Evolutionary conservation across 2,888 invertebrate genomes (phyloP), one percentile per base, ranked within the genome.

Genomic region (Folsomia candida): DNA sequence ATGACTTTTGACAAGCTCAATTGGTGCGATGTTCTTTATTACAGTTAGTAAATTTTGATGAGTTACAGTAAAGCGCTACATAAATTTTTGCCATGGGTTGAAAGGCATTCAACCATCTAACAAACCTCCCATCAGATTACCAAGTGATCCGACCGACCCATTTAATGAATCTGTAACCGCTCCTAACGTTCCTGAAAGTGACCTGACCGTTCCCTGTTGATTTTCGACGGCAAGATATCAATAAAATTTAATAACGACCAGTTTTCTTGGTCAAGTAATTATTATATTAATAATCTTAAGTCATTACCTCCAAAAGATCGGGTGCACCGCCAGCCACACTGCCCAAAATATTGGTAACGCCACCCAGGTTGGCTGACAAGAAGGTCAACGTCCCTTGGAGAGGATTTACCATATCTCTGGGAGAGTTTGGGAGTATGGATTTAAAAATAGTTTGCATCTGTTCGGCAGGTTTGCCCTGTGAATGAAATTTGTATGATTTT

Each of bases 121-220:
- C n/a, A 69, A 47, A 65, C 71, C 67, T 60, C 73, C 76, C 47
- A 76, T 70, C n/a, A 76, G 47, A 51, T 37, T 18, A 37, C 73
- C 75, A 29, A 75, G 57, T 20, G 70, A 68, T 4, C n/a, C 66
- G 9, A 69, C 24, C 29, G 67, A 66, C 51, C 77, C 78, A 74
- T 71, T 74, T 27, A 77, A 11, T 25, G 76, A 68, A 47, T 66
- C 67, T 29, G 71, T 74, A 29, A 76, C 72, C 11, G 71, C 77
- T 37, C 75, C 77, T 58, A 78, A 69, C 68, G 67, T 77, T 37
- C 62, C 68, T 29, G 73, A 70, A 37, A 78, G 68, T n/a, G 76
- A 76, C 51, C 67, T 70, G 63, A 78, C 74, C 66, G 75, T 75
- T 37, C 76, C 77, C 78, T 78, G 61, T n/a, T n/a, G n/a, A n/a